Evolutionary conservation across 1,140 invertebrate genomes (phyloP).

Genomic region (Drosophila eugracilis): DNA sequence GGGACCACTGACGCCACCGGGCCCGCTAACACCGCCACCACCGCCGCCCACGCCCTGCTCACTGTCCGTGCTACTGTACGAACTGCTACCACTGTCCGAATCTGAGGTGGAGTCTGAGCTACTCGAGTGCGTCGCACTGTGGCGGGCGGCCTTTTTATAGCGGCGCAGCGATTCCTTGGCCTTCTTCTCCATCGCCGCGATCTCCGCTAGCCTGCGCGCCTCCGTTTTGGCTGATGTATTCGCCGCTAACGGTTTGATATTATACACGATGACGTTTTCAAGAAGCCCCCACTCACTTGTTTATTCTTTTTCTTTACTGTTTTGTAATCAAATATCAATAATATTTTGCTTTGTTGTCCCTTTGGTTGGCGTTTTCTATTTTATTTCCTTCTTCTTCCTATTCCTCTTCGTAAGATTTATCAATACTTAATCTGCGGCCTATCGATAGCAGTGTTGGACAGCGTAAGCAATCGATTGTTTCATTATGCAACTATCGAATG

Average conservation of each 20-base stretch:
- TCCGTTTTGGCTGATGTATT: constrained; percentile 22
- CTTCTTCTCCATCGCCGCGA: constrained; percentile 76
- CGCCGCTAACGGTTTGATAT: too few species aligned
- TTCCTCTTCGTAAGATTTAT: too few species aligned
- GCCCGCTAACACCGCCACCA: background rate
- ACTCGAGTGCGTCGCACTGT: constrained; percentile 66
- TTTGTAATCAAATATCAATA: too few species aligned
- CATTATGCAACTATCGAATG: too few species aligned
- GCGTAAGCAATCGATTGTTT: too few species aligned
- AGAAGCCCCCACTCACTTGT: too few species aligned
- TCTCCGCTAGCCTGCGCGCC: constrained; percentile 31
- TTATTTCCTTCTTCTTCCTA: background rate
- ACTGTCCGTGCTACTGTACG: constrained; percentile 78
- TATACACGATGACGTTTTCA: too few species aligned
- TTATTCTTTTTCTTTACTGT: too few species aligned
- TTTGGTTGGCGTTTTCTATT: background rate
- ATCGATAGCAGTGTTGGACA: too few species aligned
- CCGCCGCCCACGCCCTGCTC: constrained; percentile 43
- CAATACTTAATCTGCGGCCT: too few species aligned
- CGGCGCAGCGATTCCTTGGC: constrained; percentile 73
- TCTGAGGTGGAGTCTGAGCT: constrained; percentile 80
- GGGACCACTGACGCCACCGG: constrained; percentile 20
- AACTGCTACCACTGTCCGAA: constrained; percentile 72
- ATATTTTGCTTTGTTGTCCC: constrained; percentile 5
- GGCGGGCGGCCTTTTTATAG: constrained; percentile 77